A percentile compares a stretch with the other conserved stretches of the same genome.
Conservation (phyloP, 2,888 invertebrate genomes). For the Alentia gelatinosa region DNA sequence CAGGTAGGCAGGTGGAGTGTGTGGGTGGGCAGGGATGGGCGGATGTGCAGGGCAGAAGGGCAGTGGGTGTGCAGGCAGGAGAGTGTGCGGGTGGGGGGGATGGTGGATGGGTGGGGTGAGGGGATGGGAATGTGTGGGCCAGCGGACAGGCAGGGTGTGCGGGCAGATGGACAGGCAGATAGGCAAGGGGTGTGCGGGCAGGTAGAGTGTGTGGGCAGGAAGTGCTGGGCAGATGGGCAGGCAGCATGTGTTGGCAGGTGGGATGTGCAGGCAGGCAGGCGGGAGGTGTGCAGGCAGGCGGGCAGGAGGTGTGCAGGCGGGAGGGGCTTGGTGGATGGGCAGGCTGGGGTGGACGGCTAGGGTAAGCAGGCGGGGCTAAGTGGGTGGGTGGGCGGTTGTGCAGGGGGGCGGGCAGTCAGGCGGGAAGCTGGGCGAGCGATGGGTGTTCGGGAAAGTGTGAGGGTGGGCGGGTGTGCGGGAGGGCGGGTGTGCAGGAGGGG, state of each 20-base stretch:
- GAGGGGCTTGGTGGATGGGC: not conserved
- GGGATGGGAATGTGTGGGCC: not conserved
- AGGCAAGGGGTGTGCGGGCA: no score
- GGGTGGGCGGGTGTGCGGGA: not conserved
- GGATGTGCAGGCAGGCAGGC: no score
- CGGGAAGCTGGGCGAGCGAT: not conserved
- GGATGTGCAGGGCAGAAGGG: not conserved
- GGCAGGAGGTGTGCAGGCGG: not conserved
- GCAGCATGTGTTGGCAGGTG: no score
- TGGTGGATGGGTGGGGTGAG: not conserved
- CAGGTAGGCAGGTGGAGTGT: not conserved
- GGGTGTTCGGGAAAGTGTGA: not conserved
- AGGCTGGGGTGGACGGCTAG: not conserved
- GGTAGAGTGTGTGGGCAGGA: no score
- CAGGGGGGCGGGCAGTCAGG: not conserved
- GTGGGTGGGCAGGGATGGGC: not conserved
- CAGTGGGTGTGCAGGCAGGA: not conserved
- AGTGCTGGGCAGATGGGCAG: no score
- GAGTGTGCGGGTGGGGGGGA: not conserved
- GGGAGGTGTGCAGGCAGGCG: not conserved
- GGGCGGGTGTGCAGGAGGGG: not conserved
- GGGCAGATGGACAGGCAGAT: not conserved
- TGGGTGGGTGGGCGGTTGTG: not conserved
- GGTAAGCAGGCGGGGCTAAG: not conserved
- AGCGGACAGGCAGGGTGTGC: not conserved